Conservation (phyloP, 2,888 invertebrate genomes). For the Acanthosoma haemorrhoidale region DNA sequence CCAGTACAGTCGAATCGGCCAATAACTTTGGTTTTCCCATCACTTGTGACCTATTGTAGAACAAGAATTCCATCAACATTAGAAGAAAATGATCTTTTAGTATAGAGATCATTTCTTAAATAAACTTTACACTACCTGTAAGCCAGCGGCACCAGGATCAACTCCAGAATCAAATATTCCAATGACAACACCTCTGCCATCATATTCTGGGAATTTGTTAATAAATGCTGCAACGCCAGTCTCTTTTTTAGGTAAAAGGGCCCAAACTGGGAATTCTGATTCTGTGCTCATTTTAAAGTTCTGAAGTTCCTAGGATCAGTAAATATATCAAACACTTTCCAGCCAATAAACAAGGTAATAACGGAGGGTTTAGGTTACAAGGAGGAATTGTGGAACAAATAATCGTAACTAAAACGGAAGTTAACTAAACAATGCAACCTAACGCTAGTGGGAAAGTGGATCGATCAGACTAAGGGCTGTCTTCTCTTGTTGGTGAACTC, state of each 20-base stretch:
- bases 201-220: slow-evolving; percentile 80
- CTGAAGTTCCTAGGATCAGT: not conserved
- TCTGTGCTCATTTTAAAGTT: slow-evolving; percentile 8
- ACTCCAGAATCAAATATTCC: slow-evolving; percentile 97
- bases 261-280: slow-evolving; percentile 70
- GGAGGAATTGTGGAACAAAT: not conserved
- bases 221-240: slow-evolving; percentile 84
- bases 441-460: slow-evolving; percentile 17
- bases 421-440: not conserved
- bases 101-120: not conserved
- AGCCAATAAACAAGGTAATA: not conserved
- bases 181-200: slow-evolving; percentile 86
- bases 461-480: slow-evolving; percentile 8
- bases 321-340: not conserved
- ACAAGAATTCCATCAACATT: slow-evolving; percentile 31
- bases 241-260: slow-evolving; percentile 88
- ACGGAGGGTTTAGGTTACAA: not conserved
- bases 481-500: slow-evolving; percentile 21
- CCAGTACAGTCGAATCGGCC: slow-evolving; percentile 95
- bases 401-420: not conserved
- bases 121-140: slow-evolving; percentile 63
- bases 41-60: slow-evolving; percentile 65
- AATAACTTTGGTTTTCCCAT: slow-evolving; percentile 86
- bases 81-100: not conserved
- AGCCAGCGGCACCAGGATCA: slow-evolving; percentile 90